phyloP scores from a whole-genome alignment of 2,888 invertebrate genomes.

The Diplolepis rosae region DNA sequence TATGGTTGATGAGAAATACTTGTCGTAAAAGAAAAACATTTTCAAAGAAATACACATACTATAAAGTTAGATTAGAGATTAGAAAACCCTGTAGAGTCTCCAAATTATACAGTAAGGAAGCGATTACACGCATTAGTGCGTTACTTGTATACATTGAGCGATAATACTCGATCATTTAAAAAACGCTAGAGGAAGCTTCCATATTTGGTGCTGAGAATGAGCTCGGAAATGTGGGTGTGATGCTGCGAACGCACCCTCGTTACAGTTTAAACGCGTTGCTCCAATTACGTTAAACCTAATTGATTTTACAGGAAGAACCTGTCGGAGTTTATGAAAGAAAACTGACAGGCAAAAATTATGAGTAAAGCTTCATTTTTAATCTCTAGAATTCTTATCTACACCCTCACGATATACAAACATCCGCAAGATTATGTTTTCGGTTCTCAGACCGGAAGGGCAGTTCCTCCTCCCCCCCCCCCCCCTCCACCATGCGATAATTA shows the following conservation, averaged over 20 bases:
- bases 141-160: slow-evolving; percentile 5
- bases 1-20: too few relatives aligned
- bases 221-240: slow-evolving; percentile 46
- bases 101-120: slow-evolving; percentile 23
- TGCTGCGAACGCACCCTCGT: slow-evolving; percentile 57
- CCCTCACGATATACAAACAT: not conserved
- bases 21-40: not conserved
- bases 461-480: too few relatives aligned
- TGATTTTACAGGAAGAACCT: slow-evolving; percentile 28
- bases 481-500: too few relatives aligned
- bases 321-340: not conserved
- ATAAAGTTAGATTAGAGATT: not conserved
- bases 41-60: not conserved
- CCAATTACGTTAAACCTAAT: slow-evolving; percentile 59
- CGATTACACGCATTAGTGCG: slow-evolving; percentile 26
- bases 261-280: slow-evolving; percentile 58
- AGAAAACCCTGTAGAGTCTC: not conserved
- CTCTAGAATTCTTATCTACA: not conserved
- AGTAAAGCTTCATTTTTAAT: not conserved
- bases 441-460: not conserved
- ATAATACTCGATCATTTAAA: slow-evolving; percentile 38
- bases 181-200: slow-evolving; percentile 48
- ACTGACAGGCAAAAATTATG: not conserved
- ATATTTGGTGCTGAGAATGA: slow-evolving; percentile 54
- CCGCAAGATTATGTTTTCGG: not conserved